Percentiles rank a stretch among this genome's conserved stretches.
These are phyloP conservation scores for Archips xylosteana DNA, from an alignment of 2,888 invertebrate genomes.

Conservation along the genomic window DNA sequence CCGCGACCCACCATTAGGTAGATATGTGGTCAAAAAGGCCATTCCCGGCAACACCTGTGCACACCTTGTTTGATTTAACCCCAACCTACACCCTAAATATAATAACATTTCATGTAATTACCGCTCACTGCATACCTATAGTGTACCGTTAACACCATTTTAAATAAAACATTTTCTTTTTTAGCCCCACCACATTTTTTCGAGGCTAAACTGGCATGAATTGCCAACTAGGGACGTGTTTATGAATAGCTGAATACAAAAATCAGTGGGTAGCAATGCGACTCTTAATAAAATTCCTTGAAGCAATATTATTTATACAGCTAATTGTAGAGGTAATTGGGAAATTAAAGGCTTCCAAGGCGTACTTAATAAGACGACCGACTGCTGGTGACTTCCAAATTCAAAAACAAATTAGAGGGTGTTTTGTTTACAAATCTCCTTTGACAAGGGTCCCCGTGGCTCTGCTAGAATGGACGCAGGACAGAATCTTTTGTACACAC, in stretches of 20 bases:
- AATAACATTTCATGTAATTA: constrained; percentile 32
- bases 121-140: background rate
- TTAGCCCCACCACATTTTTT: background rate
- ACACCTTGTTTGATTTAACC: constrained; percentile 44
- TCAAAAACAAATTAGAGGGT: constrained; percentile 74
- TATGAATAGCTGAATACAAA: background rate
- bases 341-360: constrained; percentile 39
- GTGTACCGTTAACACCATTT: constrained; percentile 8
- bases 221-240: background rate
- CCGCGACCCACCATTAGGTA: constrained; percentile 49
- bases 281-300: background rate
- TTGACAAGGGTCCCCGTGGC: constrained; percentile 73
- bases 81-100: constrained; percentile 24
- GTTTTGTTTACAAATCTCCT: constrained; percentile 76
- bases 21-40: constrained; percentile 52
- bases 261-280: background rate
- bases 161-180: constrained; percentile 4
- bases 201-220: constrained; percentile 1
- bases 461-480: constrained; percentile 51
- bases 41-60: constrained; percentile 54
- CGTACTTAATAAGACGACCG: constrained; percentile 36
- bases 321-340: constrained; percentile 35
- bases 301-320: constrained; percentile 14
- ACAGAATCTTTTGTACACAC: constrained; percentile 41
- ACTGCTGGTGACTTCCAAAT: constrained; percentile 67